A percentile compares a stretch with the other conserved stretches of the same genome.
Conservation (phyloP, 2,888 invertebrate species). For the Tetropium fuscum region DNA sequence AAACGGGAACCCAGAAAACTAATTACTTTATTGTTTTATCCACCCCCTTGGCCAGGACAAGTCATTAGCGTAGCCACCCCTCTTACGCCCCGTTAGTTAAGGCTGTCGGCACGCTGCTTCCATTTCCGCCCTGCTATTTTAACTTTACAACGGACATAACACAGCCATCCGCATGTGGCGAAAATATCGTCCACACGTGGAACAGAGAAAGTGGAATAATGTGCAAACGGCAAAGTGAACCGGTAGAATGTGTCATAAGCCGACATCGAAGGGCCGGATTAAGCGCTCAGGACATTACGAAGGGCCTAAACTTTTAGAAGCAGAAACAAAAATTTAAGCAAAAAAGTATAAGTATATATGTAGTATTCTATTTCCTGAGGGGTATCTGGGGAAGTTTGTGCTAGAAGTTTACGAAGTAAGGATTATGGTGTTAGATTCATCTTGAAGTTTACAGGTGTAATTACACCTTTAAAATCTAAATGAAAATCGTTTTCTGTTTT, state of each 20-base stretch:
- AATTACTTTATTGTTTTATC: conserved; percentile 50
- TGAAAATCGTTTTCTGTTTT: too few species aligned
- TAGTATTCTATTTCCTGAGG: too few species aligned
- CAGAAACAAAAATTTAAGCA: too few species aligned
- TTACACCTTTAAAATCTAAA: too few species aligned
- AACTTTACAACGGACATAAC: conserved; percentile 35
- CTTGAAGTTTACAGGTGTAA: too few species aligned
- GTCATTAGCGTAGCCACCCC: conserved; percentile 44
- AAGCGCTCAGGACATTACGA: not conserved
- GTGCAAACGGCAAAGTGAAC: conserved; percentile 4
- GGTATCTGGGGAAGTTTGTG: too few species aligned
- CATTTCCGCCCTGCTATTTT: conserved; percentile 49
- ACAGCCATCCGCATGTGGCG: conserved; percentile 26
- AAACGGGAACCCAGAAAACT: conserved; percentile 32
- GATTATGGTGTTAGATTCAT: too few species aligned
- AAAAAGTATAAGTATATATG: too few species aligned
- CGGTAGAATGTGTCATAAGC: conserved; percentile 7
- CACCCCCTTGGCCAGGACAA: conserved; percentile 42
- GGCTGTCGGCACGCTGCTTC: conserved; percentile 42
- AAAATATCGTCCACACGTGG: conserved; percentile 13
- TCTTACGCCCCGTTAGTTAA: conserved; percentile 40
- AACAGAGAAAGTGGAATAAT: conserved; percentile 19
- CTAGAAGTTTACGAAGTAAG: too few species aligned
- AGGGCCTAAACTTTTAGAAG: not conserved
- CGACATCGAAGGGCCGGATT: conserved; percentile 3